Conservation (phyloP, 2,797 vertebrate species). For the Gobio occitaniae region DNA sequence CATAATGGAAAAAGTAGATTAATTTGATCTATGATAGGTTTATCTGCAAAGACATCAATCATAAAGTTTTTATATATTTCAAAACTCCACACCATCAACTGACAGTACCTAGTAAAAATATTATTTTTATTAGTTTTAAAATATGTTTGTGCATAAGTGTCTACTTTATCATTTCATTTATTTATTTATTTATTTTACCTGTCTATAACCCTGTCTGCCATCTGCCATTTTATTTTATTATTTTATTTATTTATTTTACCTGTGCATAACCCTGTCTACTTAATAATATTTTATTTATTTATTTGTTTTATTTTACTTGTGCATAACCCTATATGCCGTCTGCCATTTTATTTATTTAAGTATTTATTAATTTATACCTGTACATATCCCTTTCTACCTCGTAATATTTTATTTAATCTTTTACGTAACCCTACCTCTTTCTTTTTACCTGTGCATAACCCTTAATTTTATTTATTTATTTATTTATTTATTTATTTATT, state of each 20-base stretch:
- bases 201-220: neutral
- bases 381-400: neutral
- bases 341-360: neutral
- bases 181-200: neutral
- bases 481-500: too few species aligned
- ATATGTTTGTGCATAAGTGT: neutral
- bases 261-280: neutral
- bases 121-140: neutral
- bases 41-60: neutral
- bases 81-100: neutral
- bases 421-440: neutral
- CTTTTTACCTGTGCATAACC: neutral
- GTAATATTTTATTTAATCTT: neutral
- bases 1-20: neutral
- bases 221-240: neutral
- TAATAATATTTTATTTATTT: neutral
- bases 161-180: too few species aligned
- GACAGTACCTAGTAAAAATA: neutral
- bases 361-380: neutral
- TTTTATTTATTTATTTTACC: neutral
- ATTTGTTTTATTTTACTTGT: neutral
- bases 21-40: neutral
- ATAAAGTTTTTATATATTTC: neutral
- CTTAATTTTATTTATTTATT: too few species aligned
- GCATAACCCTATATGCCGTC: neutral